These are phyloP conservation scores for Napeogenes inachia DNA, from an alignment of 2,888 invertebrate genomes.

Conservation along the genomic window DNA sequence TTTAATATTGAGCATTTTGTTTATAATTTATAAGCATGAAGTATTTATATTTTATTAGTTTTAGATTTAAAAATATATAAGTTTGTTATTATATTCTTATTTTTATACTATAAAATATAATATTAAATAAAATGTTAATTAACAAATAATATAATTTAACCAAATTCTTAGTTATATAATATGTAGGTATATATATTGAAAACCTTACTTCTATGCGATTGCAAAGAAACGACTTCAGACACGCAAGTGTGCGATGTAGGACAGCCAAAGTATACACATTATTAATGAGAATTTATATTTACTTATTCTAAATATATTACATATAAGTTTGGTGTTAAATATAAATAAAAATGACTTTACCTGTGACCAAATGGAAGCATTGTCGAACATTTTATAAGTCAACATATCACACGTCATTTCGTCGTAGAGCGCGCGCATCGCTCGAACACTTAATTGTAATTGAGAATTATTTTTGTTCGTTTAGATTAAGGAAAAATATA, in stretches of 20 bases:
- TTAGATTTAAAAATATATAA: no score
- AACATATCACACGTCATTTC: slow-evolving; percentile 36
- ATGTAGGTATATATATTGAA: slow-evolving; percentile 68
- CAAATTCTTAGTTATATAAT: slow-evolving; percentile 48
- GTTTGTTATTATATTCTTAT: no score
- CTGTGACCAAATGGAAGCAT: slow-evolving; percentile 35
- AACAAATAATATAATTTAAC: slow-evolving; percentile 27
- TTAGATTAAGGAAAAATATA: slow-evolving; percentile 29
- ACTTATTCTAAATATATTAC: not conserved
- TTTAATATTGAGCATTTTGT: no score
- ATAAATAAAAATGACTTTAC: slow-evolving; percentile 22
- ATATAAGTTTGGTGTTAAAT: slow-evolving; percentile 1
- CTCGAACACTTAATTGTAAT: slow-evolving; percentile 21
- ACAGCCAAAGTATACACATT: slow-evolving; percentile 34
- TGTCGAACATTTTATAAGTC: slow-evolving; percentile 33
- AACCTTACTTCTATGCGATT: slow-evolving; percentile 68
- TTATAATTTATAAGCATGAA: no score
- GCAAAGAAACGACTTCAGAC: slow-evolving; percentile 72
- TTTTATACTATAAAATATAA: slow-evolving; percentile 16
- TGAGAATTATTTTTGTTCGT: slow-evolving; percentile 20
- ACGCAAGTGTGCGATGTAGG: slow-evolving; percentile 63
- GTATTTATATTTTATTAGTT: no score
- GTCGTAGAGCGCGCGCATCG: slow-evolving; percentile 27
- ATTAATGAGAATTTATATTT: slow-evolving; percentile 4
- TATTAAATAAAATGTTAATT: slow-evolving; percentile 28